phyloP scores from a whole-genome alignment of 2,797 vertebrate genomes.

The Ceyx erithaca region DNA sequence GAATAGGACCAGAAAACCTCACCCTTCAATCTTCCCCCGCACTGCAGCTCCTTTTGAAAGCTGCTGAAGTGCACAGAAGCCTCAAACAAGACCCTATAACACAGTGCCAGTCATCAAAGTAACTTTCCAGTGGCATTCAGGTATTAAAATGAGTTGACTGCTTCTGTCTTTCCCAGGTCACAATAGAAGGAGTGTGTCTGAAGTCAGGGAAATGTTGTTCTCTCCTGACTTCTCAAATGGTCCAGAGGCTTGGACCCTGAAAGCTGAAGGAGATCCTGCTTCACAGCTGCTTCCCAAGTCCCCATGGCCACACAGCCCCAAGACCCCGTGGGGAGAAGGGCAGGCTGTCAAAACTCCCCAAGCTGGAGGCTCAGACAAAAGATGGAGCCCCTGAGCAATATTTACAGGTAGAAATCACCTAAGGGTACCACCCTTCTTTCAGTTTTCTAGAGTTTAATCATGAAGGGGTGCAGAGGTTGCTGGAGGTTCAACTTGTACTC shows the following conservation, averaged over 20 bases:
- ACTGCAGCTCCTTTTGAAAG: background rate
- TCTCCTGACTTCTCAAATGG: background rate
- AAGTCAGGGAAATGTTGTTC: background rate
- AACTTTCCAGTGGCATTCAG: background rate
- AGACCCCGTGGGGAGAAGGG: background rate
- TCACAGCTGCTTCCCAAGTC: background rate
- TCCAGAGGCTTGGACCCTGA: background rate
- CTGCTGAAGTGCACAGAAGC: background rate
- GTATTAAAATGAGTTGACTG: background rate
- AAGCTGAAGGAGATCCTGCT: background rate
- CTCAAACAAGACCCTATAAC: background rate
- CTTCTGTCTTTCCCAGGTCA: background rate
- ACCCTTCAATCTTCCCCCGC: accelerated
- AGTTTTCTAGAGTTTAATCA: background rate
- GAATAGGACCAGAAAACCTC: background rate
- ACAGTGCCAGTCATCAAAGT: background rate
- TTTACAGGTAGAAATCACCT: background rate
- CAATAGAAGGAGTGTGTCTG: background rate
- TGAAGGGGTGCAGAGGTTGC: background rate
- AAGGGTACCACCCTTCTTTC: background rate
- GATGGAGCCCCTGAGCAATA: background rate
- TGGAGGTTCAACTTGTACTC: background rate
- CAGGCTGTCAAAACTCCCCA: background rate
- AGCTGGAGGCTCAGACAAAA: background rate
- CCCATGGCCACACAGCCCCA: background rate